phyloP scores from a whole-genome alignment of 1,140 invertebrate species.

The Battus philenor region DNA sequence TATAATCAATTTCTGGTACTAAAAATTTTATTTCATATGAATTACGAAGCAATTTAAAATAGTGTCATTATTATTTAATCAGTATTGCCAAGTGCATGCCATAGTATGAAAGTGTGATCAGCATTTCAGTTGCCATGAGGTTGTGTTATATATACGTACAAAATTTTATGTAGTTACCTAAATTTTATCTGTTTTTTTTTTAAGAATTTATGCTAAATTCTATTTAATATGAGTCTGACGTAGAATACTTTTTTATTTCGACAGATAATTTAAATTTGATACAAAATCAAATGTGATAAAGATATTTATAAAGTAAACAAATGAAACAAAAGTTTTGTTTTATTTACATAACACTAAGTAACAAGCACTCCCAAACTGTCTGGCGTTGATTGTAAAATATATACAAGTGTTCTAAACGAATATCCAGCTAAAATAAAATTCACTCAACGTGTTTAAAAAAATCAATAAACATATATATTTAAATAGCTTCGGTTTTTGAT shows the following conservation, averaged over 20 bases:
- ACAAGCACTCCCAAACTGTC: too few species aligned
- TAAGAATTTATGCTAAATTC: constrained; percentile 69
- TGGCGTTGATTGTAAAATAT: too few species aligned
- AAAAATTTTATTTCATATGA: too few species aligned
- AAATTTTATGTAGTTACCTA: constrained; percentile 66
- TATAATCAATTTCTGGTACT: too few species aligned
- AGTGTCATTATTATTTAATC: constrained; percentile 18
- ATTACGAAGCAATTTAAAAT: too few species aligned
- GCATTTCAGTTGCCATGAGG: constrained; percentile 55
- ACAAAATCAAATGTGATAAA: constrained; percentile 60
- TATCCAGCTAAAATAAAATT: too few species aligned
- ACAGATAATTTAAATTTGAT: constrained; percentile 45
- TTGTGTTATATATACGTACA: constrained; percentile 64
- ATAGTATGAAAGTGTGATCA: constrained; percentile 44
- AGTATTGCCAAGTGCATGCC: constrained; percentile 48
- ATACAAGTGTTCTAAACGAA: too few species aligned
- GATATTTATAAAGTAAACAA: constrained; percentile 61
- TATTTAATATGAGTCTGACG: constrained; percentile 60
- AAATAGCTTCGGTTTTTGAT: too few species aligned
- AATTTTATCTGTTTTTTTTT: constrained; percentile 50
- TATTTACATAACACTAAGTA: constrained; percentile 5
- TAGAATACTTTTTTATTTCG: constrained; percentile 48
- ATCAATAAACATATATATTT: too few species aligned
- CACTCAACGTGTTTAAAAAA: too few species aligned
- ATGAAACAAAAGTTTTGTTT: constrained; percentile 29